Conservation (phyloP, 1,140 invertebrate genomes). For the Leptinotarsa texana region DNA sequence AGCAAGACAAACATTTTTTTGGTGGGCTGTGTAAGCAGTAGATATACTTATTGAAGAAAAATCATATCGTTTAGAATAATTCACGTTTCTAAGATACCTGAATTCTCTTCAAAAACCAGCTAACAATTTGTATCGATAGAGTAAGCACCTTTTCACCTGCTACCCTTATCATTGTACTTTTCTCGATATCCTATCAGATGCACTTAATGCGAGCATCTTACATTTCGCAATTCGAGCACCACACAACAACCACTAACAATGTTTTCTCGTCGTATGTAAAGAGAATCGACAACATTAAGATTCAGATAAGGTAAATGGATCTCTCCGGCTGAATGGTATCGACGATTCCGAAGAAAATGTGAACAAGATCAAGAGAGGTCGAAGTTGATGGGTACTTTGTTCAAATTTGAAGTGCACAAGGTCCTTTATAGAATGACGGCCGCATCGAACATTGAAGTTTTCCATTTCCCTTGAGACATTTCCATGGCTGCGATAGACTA, state of each 20-base stretch:
- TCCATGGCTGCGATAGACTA: constrained; percentile 40
- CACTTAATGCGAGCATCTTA: too few species aligned
- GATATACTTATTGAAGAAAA: too few species aligned
- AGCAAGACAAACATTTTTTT: too few species aligned
- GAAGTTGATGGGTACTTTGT: neutral
- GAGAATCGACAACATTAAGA: neutral
- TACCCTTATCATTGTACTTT: too few species aligned
- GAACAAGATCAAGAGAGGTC: neutral
- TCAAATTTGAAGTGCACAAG: constrained; percentile 4
- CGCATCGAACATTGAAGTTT: constrained; percentile 1
- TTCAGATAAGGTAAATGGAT: neutral
- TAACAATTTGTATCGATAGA: too few species aligned
- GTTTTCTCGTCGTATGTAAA: neutral
- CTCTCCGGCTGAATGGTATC: neutral
- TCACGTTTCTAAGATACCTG: too few species aligned
- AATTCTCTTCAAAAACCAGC: too few species aligned
- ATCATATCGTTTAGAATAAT: too few species aligned
- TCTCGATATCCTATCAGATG: too few species aligned
- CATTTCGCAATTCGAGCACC: neutral
- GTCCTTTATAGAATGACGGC: constrained; percentile 25
- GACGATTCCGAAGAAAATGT: constrained; percentile 8
- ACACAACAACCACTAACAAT: neutral
- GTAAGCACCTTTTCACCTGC: too few species aligned
- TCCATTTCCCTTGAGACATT: constrained; percentile 27
- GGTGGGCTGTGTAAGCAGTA: too few species aligned